Conservation (phyloP, 1,140 invertebrate genomes). For the Limonius californicus region DNA sequence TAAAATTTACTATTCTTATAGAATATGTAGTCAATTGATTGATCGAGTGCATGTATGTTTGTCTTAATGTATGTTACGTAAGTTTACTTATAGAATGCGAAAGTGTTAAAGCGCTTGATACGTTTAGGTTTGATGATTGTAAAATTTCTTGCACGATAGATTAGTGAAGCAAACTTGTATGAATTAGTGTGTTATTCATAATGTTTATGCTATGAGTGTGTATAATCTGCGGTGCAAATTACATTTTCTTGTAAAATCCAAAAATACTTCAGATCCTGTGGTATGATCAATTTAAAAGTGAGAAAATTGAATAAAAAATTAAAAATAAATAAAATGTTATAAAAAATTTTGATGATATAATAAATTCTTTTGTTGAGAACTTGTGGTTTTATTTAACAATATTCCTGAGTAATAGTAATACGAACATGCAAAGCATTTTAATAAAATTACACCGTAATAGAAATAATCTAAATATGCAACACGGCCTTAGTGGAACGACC, state of each 20-base stretch:
- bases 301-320: constrained; percentile 8
- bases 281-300: constrained; percentile 6
- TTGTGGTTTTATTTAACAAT: no score
- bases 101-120: neutral
- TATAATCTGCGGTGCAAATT: constrained; percentile 3
- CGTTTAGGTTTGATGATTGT: constrained; percentile 6
- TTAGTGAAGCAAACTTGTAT: neutral
- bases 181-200: constrained; percentile 13
- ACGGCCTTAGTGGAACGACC: no score
- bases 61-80: neutral
- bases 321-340: constrained; percentile 8
- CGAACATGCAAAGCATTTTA: no score
- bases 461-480: no score
- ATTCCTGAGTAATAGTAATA: no score
- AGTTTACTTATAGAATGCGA: constrained; percentile 4
- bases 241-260: constrained; percentile 1
- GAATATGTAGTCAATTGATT: constrained; percentile 24
- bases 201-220: constrained; percentile 9
- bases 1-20: constrained; percentile 20
- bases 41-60: constrained; percentile 23
- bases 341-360: constrained; percentile 1
- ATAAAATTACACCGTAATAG: no score
- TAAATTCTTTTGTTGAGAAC: constrained; percentile 7
- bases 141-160: neutral
- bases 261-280: neutral